Percentiles rank a stretch among this genome's conserved stretches.
These are phyloP conservation scores for Chloroceryle amazona DNA, from an alignment of 2,797 vertebrate species.

Conservation along the genomic window DNA sequence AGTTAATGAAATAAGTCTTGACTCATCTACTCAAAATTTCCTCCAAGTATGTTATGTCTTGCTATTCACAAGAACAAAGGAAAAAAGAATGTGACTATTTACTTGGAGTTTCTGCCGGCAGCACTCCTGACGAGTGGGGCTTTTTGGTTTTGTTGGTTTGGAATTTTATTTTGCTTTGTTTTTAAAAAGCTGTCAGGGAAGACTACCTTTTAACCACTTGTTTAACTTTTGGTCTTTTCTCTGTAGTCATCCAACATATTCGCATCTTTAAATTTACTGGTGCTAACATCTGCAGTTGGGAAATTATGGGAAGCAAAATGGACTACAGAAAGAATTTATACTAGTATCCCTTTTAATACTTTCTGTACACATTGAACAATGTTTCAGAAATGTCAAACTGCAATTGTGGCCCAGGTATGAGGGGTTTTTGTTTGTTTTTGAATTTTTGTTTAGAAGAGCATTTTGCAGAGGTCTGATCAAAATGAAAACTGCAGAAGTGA, in stretches of 20 bases:
- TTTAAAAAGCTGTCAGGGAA: neutral
- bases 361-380: neutral
- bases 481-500: conserved; percentile 67
- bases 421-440: neutral
- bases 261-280: neutral
- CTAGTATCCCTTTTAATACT: neutral
- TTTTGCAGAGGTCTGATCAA: conserved; percentile 59
- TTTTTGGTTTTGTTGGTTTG: neutral
- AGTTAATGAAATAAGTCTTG: conserved; percentile 52
- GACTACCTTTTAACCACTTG: neutral
- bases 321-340: neutral
- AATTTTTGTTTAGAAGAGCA: conserved; percentile 36
- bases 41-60: conserved; percentile 30
- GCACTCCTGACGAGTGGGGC: neutral
- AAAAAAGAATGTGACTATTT: neutral
- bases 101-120: neutral
- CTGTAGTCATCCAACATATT: neutral
- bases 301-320: neutral
- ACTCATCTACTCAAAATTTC: conserved; percentile 57
- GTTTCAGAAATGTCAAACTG: neutral
- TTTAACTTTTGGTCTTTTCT: neutral
- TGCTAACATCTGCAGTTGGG: neutral
- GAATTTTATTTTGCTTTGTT: neutral
- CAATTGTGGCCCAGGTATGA: conserved; percentile 21
- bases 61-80: conserved; percentile 21